These are phyloP conservation scores for Falco naumanni DNA, from an alignment of 2,797 vertebrate genomes.

Conservation along the genomic window DNA sequence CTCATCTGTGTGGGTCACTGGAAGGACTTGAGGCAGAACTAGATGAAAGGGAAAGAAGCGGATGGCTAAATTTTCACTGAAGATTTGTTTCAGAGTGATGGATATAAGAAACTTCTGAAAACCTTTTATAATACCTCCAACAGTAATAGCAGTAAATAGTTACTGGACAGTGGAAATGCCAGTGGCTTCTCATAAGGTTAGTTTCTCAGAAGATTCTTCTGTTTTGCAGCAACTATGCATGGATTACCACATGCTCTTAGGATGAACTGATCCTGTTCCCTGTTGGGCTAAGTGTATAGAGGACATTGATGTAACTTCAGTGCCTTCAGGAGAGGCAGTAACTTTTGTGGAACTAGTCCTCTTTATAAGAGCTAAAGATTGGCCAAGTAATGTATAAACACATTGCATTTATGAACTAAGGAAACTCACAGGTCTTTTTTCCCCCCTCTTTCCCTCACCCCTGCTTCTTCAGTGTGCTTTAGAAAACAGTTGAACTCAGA, in stretches of 20 bases:
- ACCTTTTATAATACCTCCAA: not conserved
- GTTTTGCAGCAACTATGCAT: not conserved
- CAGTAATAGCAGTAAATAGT: not conserved
- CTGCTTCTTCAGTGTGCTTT: not conserved
- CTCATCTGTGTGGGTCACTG: not conserved
- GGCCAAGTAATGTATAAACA: not conserved
- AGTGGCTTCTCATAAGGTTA: rapidly evolving
- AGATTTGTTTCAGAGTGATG: not conserved
- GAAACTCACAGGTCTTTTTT: not conserved
- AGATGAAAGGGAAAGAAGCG: not conserved
- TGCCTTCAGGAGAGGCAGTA: not conserved
- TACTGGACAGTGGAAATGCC: not conserved
- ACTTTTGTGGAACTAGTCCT: not conserved
- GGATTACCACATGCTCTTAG: not conserved
- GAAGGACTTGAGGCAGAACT: not conserved
- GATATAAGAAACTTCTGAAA: not conserved
- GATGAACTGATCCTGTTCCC: not conserved
- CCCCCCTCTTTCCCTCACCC: not conserved
- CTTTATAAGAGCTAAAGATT: not conserved
- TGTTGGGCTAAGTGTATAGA: not conserved
- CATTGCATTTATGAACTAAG: not conserved
- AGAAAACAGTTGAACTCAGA: not conserved
- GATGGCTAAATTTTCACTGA: not conserved
- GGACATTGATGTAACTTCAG: not conserved
- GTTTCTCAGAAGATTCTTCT: not conserved